These are phyloP conservation scores for Planiliza haematocheilus DNA, from an alignment of 2,113 vertebrate genomes.

Conservation along the genomic window DNA sequence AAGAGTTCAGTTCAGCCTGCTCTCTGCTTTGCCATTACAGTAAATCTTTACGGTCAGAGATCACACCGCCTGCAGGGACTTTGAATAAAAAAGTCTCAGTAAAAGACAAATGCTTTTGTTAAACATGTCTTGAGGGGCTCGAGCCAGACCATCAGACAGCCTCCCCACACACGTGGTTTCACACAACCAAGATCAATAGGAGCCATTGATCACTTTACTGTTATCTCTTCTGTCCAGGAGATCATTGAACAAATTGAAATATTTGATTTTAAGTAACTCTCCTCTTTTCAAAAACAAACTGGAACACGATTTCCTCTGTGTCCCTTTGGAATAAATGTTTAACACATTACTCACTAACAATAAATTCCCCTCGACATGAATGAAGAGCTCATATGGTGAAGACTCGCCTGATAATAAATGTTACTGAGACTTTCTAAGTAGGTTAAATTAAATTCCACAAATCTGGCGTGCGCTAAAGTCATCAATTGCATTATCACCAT, in stretches of 20 bases:
- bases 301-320: background rate
- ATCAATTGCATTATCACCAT: slow-evolving; percentile 25
- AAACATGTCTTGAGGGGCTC: slow-evolving; percentile 34
- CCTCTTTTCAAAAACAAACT: slow-evolving; percentile 29
- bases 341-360: slow-evolving; percentile 39
- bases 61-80: slow-evolving; percentile 44
- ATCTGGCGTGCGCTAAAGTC: slow-evolving; percentile 1
- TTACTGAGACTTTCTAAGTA: slow-evolving; percentile 25
- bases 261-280: slow-evolving; percentile 19
- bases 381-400: slow-evolving; percentile 7
- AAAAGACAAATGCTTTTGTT: slow-evolving; percentile 53
- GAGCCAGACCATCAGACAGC: slow-evolving; percentile 26
- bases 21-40: background rate
- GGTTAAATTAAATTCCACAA: slow-evolving; percentile 40
- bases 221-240: background rate
- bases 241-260: background rate
- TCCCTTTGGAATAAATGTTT: slow-evolving; percentile 37
- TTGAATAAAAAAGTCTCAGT: slow-evolving; percentile 44
- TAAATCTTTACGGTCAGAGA: slow-evolving; percentile 60
- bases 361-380: slow-evolving; percentile 43
- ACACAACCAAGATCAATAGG: slow-evolving; percentile 2
- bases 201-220: slow-evolving; percentile 22
- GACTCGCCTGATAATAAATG: slow-evolving; percentile 13
- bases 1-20: slow-evolving; percentile 5
- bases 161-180: slow-evolving; percentile 32